phyloP scores from a whole-genome alignment of 1,140 invertebrate species.

The Himalopsyche phryganea region DNA sequence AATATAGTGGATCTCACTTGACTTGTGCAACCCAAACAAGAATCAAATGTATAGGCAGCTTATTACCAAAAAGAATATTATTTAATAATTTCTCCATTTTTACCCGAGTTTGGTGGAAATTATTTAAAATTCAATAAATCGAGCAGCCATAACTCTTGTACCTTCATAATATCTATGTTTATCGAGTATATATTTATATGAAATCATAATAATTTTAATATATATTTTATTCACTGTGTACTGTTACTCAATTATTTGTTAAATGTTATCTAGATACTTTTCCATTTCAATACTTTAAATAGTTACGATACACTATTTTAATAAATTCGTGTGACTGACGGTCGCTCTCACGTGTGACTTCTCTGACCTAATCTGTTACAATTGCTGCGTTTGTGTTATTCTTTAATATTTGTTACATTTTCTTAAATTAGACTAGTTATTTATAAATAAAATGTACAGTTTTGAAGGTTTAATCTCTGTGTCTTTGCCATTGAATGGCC shows the following conservation, averaged over 20 bases:
- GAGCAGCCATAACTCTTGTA: constrained; percentile 6
- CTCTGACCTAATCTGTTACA: constrained; percentile 12
- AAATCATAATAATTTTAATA: constrained; percentile 9
- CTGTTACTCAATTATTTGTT: constrained; percentile 10
- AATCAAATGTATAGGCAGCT: too few species aligned
- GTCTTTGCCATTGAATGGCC: constrained; percentile 35
- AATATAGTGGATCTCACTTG: too few species aligned
- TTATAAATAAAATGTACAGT: constrained; percentile 30
- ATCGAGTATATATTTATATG: constrained; percentile 12
- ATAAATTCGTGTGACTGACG: constrained; percentile 2
- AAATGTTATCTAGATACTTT: constrained; percentile 9
- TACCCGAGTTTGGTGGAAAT: too few species aligned
- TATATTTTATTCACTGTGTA: neutral
- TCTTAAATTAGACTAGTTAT: constrained; percentile 18
- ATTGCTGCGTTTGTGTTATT: constrained; percentile 14
- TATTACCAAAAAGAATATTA: too few species aligned
- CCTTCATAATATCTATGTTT: constrained; percentile 4
- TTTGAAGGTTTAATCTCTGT: constrained; percentile 34
- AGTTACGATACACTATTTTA: neutral
- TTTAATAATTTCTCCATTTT: too few species aligned
- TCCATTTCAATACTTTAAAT: constrained; percentile 7
- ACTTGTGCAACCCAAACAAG: too few species aligned
- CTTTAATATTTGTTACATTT: constrained; percentile 27
- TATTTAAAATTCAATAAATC: too few species aligned
- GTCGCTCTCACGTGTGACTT: constrained; percentile 1